Evolutionary conservation across 2,888 invertebrate species (phyloP).

Genomic region (Leptogaster cylindrica): DNA sequence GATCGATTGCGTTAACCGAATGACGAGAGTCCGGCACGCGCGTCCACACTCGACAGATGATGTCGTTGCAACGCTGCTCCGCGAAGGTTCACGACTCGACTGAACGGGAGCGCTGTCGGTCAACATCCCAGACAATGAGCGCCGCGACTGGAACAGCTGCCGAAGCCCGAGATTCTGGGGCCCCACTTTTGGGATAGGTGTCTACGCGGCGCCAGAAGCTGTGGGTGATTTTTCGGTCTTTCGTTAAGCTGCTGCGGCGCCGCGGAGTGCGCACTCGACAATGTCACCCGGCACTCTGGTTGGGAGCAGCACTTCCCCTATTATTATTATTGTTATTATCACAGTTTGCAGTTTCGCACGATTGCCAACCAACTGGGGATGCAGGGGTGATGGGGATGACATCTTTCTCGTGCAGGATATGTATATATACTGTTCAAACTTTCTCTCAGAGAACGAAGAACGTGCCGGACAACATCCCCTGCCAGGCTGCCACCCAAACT

Average conservation of each 20-base stretch:
- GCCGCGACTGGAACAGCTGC: conserved; percentile 26
- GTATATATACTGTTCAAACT: too few species aligned
- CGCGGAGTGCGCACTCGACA: conserved; percentile 17
- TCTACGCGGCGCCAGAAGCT: conserved; percentile 35
- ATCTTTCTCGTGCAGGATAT: too few species aligned
- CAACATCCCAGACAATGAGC: conserved; percentile 15
- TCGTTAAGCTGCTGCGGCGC: conserved; percentile 23
- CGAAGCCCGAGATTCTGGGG: conserved; percentile 28
- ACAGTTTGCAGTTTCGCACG: not conserved
- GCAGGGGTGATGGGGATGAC: too few species aligned
- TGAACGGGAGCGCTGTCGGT: conserved; percentile 8
- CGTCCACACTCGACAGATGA: not conserved
- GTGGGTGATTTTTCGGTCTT: conserved; percentile 31
- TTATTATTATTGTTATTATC: not conserved
- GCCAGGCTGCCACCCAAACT: not conserved
- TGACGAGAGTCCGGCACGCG: conserved; percentile 16
- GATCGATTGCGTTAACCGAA: conserved; percentile 7
- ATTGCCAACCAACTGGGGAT: not conserved
- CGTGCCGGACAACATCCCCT: not conserved
- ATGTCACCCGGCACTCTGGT: not conserved
- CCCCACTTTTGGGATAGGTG: conserved; percentile 26
- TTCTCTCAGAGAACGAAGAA: not conserved
- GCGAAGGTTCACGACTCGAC: conserved; percentile 22
- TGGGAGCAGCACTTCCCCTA: conserved; percentile 29
- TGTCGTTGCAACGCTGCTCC: not conserved